Evolutionary conservation across 2,113 vertebrate genomes (phyloP).

Genomic region (Chloropsis cyanopogon): DNA sequence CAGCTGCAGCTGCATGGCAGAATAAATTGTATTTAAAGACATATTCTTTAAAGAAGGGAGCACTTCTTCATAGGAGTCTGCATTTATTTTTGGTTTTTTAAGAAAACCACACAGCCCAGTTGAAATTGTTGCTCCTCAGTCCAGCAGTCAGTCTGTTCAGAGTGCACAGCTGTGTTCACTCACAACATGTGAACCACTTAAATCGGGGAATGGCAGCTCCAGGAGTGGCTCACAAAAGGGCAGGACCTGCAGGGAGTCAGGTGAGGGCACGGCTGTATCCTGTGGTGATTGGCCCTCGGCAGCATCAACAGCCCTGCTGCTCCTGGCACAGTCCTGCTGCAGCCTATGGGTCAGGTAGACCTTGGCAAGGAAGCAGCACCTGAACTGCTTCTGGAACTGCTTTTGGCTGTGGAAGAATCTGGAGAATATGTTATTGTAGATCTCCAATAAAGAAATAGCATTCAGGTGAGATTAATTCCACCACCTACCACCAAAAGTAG

Average conservation of each 20-base stretch:
- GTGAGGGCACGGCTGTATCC: background rate
- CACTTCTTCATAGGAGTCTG: background rate
- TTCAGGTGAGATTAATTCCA: background rate
- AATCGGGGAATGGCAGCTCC: background rate
- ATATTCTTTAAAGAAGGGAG: background rate
- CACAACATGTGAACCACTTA: too few relatives aligned
- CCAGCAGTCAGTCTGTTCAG: background rate
- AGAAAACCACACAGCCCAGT: background rate
- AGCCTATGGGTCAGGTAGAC: background rate
- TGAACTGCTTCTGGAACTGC: background rate
- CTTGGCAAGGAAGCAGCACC: background rate
- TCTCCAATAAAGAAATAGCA: background rate
- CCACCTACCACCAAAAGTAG: background rate
- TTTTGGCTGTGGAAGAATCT: background rate
- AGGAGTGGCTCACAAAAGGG: background rate
- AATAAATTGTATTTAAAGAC: background rate
- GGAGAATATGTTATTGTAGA: background rate
- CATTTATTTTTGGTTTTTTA: background rate
- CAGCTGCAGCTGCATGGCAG: background rate
- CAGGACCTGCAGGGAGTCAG: background rate
- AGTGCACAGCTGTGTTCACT: background rate
- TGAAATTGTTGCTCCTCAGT: background rate
- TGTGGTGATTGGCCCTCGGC: background rate
- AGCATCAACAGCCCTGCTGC: rapidly evolving
- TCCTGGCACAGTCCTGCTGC: background rate